Conservation (phyloP, 2,888 invertebrate genomes). For the Latrodectus elegans region DNA sequence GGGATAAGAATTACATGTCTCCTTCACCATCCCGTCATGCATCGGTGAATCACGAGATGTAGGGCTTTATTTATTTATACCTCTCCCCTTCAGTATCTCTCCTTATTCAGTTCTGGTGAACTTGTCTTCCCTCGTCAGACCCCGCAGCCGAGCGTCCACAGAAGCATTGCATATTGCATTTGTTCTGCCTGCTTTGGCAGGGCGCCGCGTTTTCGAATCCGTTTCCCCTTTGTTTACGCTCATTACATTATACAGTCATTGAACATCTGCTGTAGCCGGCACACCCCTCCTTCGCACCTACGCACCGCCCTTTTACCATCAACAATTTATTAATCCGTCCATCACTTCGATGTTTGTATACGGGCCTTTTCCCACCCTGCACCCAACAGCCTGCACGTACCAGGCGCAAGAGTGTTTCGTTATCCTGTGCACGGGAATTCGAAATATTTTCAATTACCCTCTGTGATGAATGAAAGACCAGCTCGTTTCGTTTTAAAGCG, state of each 20-base stretch:
- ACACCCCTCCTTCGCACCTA: background rate
- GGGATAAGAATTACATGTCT: too few species aligned
- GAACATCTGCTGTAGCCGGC: slow-evolving; percentile 8
- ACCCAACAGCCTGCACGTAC: background rate
- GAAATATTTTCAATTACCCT: background rate
- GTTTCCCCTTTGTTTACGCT: background rate
- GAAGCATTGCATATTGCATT: background rate
- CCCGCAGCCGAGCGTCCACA: background rate
- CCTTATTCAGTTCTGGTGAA: too few species aligned
- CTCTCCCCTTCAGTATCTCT: background rate
- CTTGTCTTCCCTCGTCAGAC: background rate
- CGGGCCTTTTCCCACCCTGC: background rate
- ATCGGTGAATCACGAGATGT: too few species aligned
- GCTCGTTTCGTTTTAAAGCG: background rate
- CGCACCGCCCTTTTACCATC: background rate
- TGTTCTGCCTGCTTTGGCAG: background rate
- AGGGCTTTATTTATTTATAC: too few species aligned
- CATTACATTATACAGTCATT: background rate
- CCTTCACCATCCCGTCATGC: too few species aligned
- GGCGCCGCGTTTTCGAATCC: background rate
- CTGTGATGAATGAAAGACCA: background rate
- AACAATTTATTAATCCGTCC: slow-evolving; percentile 32
- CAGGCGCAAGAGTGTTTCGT: slow-evolving; percentile 4
- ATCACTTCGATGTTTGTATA: background rate
- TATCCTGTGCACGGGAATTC: background rate